Evolutionary conservation across 1,140 invertebrate species (phyloP), one percentile per base, ranked within the genome.

Genomic region (Aricia agestis): DNA sequence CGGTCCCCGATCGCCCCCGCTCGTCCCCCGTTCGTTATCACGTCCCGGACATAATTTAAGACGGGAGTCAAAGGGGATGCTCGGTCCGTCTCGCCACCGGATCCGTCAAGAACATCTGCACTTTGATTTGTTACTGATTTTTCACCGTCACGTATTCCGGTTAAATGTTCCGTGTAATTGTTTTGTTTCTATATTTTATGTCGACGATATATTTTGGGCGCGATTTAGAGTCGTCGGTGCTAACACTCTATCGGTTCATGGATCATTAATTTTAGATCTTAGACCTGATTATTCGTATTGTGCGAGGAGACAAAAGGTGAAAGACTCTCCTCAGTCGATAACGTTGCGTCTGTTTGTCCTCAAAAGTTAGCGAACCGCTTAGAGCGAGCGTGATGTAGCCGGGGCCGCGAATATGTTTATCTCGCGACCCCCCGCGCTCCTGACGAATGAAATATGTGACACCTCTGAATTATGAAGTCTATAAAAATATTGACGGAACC

Each of bases 1-100:
- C 66, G 69, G 71, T 70, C 68, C 69, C 69, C 25, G 32, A 66
- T 15, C 66, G 71, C 71, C 68, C 69, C 69, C 36, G 32, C 61
- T 15, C 66, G 65, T 75, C 70, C 72, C 73, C 77, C 61, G 75
- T 79, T 83, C 84, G 84, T 82, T 86, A 89, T 86, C 86, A 89
- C 86, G 86, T 86, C 80, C 78, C 79, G 83, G 78, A 87, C 85
- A 89, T 89, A 89, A 86, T 87, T 89, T 89, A 87, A 87, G 83
- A 83, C 78, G 78, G 76, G 78, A 81, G 78, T 78, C 78, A 78
- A 82, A 80, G 80, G 36, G 79, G 80, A 76, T 42, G 68, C 25
- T 67, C 61, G 69, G 77, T 77, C 72, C 67, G 75, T 78, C 77
- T 78, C 76, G 70, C 76, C 75, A 68, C 68, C 72, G 69, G 69